These are phyloP conservation scores for Xestobium rufovillosum DNA, from an alignment of 2,888 invertebrate genomes.

Conservation along the genomic window DNA sequence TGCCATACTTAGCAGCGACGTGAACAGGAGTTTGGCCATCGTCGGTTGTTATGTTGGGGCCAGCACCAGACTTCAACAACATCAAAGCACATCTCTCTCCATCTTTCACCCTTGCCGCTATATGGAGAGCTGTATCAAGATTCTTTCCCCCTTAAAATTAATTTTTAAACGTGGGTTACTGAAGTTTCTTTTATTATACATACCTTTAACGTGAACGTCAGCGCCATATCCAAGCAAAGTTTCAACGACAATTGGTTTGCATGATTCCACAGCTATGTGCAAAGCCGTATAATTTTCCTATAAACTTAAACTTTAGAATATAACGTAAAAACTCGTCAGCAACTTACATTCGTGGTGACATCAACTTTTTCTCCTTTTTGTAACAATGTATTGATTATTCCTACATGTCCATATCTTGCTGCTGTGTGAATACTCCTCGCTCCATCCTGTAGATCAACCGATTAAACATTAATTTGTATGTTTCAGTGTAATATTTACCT, in stretches of 20 bases:
- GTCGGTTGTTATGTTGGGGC: slow-evolving; percentile 90
- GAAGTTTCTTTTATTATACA: slow-evolving; percentile 13
- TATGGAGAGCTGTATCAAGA: slow-evolving; percentile 92
- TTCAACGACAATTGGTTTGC: slow-evolving; percentile 91
- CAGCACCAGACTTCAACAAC: slow-evolving; percentile 95
- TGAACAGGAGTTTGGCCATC: slow-evolving; percentile 97
- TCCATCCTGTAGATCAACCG: slow-evolving; percentile 76
- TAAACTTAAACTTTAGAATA: slow-evolving; percentile 11
- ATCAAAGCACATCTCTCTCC: slow-evolving; percentile 92
- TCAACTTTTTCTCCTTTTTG: slow-evolving; percentile 97
- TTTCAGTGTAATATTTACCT: slow-evolving; percentile 55
- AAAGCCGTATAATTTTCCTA: slow-evolving; percentile 97
- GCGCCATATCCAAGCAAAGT: slow-evolving; percentile 94
- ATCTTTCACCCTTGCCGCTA: slow-evolving; percentile 89
- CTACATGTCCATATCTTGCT: slow-evolving; percentile 92
- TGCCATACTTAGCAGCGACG: slow-evolving; percentile 89
- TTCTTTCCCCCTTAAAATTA: slow-evolving; percentile 66
- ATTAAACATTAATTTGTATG: too few relatives aligned
- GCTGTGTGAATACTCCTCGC: slow-evolving; percentile 97
- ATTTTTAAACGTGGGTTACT: background rate
- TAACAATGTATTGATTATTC: slow-evolving; percentile 91
- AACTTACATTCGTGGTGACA: slow-evolving; percentile 82
- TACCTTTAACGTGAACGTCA: slow-evolving; percentile 86
- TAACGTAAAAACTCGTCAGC: slow-evolving; percentile 3
- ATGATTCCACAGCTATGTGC: slow-evolving; percentile 93